Percentiles rank a stretch among this genome's conserved stretches.
Evolutionary conservation across 2,113 vertebrate species (phyloP).

Genomic region (Aphelocoma coerulescens): DNA sequence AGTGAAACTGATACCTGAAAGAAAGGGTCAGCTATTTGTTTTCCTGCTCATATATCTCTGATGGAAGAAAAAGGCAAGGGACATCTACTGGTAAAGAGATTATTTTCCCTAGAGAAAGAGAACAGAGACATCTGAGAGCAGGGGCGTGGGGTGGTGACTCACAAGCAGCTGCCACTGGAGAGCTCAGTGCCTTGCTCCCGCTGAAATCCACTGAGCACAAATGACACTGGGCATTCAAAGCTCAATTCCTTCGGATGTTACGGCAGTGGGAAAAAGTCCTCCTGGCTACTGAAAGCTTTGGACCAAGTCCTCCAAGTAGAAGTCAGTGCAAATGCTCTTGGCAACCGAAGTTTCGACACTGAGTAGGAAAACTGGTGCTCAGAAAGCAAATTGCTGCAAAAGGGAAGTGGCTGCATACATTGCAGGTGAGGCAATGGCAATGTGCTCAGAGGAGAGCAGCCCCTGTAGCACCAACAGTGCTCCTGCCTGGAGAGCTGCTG

Average conservation of each 20-base stretch:
- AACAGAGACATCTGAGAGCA: not conserved
- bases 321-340: not conserved
- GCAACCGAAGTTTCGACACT: not conserved
- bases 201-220: not conserved
- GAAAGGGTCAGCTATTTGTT: not conserved
- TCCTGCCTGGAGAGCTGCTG: not conserved
- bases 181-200: not conserved
- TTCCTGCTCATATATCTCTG: not conserved
- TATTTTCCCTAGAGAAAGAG: not conserved
- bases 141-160: not conserved
- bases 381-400: not conserved
- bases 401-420: fast-evolving
- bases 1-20: not conserved
- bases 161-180: not conserved
- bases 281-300: not conserved
- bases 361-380: not conserved
- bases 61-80: not conserved
- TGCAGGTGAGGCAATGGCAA: not conserved
- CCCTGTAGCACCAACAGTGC: not conserved
- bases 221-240: not conserved
- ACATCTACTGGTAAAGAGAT: not conserved
- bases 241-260: not conserved
- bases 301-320: not conserved
- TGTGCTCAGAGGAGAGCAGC: not conserved
- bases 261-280: not conserved